phyloP scores from a whole-genome alignment of 2,797 vertebrate species.

The Pseudochirops cupreus region DNA sequence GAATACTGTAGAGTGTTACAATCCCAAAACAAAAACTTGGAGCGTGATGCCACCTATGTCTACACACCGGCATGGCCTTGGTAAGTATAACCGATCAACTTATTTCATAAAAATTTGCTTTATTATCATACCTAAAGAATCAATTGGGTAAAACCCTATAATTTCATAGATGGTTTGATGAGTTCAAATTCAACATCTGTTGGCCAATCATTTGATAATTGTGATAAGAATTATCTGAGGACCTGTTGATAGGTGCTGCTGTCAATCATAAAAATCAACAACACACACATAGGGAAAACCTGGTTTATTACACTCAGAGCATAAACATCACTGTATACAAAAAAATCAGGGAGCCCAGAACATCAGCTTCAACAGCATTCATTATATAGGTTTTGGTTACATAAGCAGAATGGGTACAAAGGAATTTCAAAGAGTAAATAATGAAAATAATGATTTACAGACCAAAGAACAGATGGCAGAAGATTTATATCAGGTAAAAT shows the following conservation, averaged over 20 bases:
- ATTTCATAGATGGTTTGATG: neutral
- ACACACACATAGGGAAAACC: neutral
- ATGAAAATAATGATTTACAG: neutral
- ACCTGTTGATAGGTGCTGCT: neutral
- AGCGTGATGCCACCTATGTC: slow-evolving; percentile 99
- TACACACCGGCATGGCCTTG: slow-evolving; percentile 97
- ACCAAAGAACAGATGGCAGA: neutral
- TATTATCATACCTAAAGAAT: fast-evolving
- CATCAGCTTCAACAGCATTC: neutral
- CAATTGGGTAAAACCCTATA: neutral
- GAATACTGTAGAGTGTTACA: slow-evolving; percentile 98
- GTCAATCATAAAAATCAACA: neutral
- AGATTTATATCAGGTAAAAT: neutral
- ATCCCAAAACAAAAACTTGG: slow-evolving; percentile 96
- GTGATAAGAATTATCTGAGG: neutral
- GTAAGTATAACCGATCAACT: slow-evolving; percentile 83
- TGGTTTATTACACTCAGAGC: neutral
- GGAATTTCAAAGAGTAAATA: neutral
- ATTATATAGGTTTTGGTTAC: neutral
- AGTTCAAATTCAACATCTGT: neutral
- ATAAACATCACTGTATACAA: neutral
- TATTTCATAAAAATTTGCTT: neutral
- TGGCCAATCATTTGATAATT: neutral
- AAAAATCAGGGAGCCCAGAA: neutral
- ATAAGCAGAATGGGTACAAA: neutral